phyloP scores from a whole-genome alignment of 1,140 invertebrate genomes.

The Streblospio benedicti region DNA sequence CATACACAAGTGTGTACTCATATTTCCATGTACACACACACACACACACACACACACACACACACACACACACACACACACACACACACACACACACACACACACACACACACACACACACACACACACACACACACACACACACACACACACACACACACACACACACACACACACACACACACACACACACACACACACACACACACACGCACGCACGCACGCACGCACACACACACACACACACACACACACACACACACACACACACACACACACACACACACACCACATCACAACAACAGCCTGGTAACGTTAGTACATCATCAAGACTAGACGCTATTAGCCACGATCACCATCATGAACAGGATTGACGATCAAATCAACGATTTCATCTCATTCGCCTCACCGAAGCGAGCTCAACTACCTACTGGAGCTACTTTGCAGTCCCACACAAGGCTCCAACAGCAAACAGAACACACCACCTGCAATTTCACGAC shows the following conservation, averaged over 20 bases:
- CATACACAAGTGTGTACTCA: no score
- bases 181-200: slow-evolving; percentile 1
- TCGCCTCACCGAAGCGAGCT: background rate
- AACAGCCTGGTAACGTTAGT: background rate
- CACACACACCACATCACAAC: background rate
- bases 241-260: slow-evolving; percentile 5
- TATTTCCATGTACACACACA: background rate
- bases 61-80: slow-evolving; percentile 1
- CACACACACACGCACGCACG: background rate
- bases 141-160: background rate
- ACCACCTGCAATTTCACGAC: no score
- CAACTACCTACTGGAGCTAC: background rate
- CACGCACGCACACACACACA: background rate
- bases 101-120: slow-evolving; percentile 1
- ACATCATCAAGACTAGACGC: no score
- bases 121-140: background rate
- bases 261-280: slow-evolving; percentile 10
- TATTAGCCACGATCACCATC: no score
- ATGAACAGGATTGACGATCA: background rate
- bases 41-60: slow-evolving; percentile 6
- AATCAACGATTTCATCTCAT: background rate
- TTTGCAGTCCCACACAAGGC: background rate
- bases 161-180: slow-evolving; percentile 2
- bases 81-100: slow-evolving; percentile 1
- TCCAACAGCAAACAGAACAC: background rate